phyloP scores from a whole-genome alignment of 1,140 invertebrate species.

The Acromyrmex heyeri region DNA sequence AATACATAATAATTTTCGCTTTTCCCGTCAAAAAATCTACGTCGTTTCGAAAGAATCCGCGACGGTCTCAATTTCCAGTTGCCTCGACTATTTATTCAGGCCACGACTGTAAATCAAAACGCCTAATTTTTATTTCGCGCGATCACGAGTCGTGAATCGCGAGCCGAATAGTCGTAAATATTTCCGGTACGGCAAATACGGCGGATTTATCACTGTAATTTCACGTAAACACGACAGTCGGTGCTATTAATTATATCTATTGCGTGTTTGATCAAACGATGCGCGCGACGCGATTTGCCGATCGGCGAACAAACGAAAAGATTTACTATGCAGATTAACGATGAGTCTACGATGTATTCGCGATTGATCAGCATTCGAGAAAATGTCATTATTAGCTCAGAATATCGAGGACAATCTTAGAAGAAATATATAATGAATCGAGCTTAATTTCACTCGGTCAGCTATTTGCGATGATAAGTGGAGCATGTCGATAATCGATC shows the following conservation, averaged over 20 bases:
- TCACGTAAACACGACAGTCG: conserved; percentile 56
- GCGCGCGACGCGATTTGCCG: conserved; percentile 13
- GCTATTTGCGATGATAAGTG: background rate
- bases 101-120: conserved; percentile 33
- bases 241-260: conserved; percentile 59
- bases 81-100: conserved; percentile 25
- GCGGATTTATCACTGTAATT: conserved; percentile 65
- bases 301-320: conserved; percentile 55
- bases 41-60: background rate
- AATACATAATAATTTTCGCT: background rate
- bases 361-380: conserved; percentile 1
- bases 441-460: conserved; percentile 27
- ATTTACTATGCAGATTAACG: conserved; percentile 56
- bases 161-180: conserved; percentile 55
- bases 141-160: conserved; percentile 35
- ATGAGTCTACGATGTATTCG: background rate
- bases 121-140: conserved; percentile 58
- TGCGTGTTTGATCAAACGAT: conserved; percentile 58
- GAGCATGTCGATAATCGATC: background rate
- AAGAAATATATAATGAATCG: conserved; percentile 16
- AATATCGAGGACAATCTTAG: background rate
- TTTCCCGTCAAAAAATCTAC: background rate
- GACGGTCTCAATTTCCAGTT: background rate
- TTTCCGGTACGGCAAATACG: conserved; percentile 53
- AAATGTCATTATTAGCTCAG: conserved; percentile 20